A percentile compares a stretch with the other conserved stretches of the same genome.
Evolutionary conservation across 2,888 invertebrate genomes (phyloP).

Genomic region (Ametastegia equiseti): DNA sequence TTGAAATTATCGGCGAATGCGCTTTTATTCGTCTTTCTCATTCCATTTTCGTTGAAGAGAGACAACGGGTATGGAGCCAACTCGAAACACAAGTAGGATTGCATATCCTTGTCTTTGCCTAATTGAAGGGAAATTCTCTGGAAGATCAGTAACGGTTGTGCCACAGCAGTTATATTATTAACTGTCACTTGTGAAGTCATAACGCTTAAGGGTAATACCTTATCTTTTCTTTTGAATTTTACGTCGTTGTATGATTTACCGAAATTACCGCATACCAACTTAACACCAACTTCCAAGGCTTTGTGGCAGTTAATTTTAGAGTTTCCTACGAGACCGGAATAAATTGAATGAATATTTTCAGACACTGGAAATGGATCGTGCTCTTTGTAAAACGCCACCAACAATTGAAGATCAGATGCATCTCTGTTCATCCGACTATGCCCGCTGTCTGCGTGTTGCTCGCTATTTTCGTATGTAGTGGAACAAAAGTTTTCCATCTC

Average conservation of each 20-base stretch:
- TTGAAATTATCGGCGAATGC: conserved; percentile 1
- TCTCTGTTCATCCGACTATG: conserved; percentile 57
- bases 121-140: conserved; percentile 51
- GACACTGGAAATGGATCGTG: conserved; percentile 58
- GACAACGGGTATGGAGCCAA: conserved; percentile 53
- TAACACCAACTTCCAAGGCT: conserved; percentile 51
- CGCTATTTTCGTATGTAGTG: conserved; percentile 54
- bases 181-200: conserved; percentile 64
- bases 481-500: conserved; percentile 56
- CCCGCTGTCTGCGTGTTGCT: conserved; percentile 63
- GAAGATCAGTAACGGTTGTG: conserved; percentile 60
- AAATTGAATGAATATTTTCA: conserved; percentile 54
- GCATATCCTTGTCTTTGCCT: conserved; percentile 50
- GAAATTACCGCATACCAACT: conserved; percentile 24
- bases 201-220: conserved; percentile 67
- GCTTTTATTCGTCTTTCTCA: conserved; percentile 50
- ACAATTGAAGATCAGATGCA: conserved; percentile 56
- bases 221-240: conserved; percentile 67
- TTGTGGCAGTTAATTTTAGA: conserved; percentile 51
- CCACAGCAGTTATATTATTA: too few relatives aligned
- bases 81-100: conserved; percentile 50
- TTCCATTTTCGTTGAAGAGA: conserved; percentile 52
- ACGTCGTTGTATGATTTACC: conserved; percentile 55
- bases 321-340: conserved; percentile 56
- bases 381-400: conserved; percentile 57